Conservation (phyloP, 1,140 invertebrate genomes). For the Varroa destructor region DNA sequence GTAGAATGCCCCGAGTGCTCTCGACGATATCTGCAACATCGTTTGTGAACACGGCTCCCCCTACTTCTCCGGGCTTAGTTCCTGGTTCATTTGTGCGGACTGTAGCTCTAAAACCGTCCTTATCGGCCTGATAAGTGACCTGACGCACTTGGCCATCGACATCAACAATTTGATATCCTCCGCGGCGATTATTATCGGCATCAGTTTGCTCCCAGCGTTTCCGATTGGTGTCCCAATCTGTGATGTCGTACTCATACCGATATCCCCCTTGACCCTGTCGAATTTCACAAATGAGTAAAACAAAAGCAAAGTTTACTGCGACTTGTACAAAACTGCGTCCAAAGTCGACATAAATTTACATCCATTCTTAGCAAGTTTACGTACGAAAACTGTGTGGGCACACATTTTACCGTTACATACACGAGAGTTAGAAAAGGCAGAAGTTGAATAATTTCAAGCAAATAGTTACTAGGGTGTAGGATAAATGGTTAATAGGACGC, state of each 20-base stretch:
- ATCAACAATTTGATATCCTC: slow-evolving; percentile 26
- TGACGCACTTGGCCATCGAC: slow-evolving; percentile 14
- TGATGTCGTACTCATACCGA: slow-evolving; percentile 26
- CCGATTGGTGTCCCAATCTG: slow-evolving; percentile 21
- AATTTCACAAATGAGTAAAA: neutral
- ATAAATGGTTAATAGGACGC: neutral
- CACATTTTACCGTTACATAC: too few species aligned
- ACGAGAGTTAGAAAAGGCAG: too few species aligned
- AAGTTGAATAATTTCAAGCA: neutral
- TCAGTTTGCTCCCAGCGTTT: slow-evolving; percentile 19
- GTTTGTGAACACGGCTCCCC: slow-evolving; percentile 15
- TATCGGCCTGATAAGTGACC: slow-evolving; percentile 16
- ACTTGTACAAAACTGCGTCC: neutral
- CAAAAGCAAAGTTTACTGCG: neutral
- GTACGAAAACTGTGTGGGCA: too few species aligned
- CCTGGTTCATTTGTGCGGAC: slow-evolving; percentile 15
- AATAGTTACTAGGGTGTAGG: neutral
- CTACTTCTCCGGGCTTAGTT: slow-evolving; percentile 19
- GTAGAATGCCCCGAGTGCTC: slow-evolving; percentile 7
- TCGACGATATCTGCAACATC: slow-evolving; percentile 22
- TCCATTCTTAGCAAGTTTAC: neutral
- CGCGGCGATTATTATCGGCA: slow-evolving; percentile 12
- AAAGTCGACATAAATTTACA: neutral
- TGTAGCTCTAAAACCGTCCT: slow-evolving; percentile 17
- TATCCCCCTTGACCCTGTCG: slow-evolving; percentile 17